Conservation (phyloP, 2,113 vertebrate genomes). For the human region DNA sequence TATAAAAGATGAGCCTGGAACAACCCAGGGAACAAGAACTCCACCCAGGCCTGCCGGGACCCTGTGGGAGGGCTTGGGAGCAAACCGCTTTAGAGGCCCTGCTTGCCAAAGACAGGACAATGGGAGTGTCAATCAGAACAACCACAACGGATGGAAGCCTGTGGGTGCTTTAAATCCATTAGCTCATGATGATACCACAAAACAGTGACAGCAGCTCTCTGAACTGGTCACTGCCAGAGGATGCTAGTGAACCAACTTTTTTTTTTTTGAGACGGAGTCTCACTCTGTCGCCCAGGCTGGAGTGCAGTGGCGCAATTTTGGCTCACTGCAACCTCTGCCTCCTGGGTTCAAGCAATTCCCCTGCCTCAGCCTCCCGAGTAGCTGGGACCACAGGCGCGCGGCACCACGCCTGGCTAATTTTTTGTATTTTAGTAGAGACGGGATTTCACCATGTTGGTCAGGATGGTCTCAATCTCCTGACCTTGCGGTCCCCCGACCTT, state of each 20-base stretch:
- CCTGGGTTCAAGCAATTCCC: no score
- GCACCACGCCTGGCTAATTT: no score
- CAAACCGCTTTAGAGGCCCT: not conserved
- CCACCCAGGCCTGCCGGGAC: not conserved
- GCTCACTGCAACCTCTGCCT: no score
- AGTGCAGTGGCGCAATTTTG: no score
- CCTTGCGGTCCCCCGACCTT: no score
- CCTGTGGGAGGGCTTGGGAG: not conserved
- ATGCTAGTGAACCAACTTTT: not conserved
- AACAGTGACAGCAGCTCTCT: not conserved
- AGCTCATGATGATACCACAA: not conserved
- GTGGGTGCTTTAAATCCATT: not conserved
- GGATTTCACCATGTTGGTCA: no score
- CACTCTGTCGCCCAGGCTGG: no score
- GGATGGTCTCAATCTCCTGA: no score
- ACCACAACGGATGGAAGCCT: not conserved
- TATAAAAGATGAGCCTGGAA: not conserved
- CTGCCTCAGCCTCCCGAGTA: no score
- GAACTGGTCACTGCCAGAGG: not conserved
- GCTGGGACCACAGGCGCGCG: no score
- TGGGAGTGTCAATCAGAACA: not conserved
- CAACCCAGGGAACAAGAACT: not conserved
- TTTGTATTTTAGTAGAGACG: no score
- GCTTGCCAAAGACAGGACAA: not conserved
- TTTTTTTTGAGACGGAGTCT: no score